Evolutionary conservation across 2,797 vertebrate species (phyloP), one percentile per base, ranked within the genome.

Genomic region (Mus spretus): DNA sequence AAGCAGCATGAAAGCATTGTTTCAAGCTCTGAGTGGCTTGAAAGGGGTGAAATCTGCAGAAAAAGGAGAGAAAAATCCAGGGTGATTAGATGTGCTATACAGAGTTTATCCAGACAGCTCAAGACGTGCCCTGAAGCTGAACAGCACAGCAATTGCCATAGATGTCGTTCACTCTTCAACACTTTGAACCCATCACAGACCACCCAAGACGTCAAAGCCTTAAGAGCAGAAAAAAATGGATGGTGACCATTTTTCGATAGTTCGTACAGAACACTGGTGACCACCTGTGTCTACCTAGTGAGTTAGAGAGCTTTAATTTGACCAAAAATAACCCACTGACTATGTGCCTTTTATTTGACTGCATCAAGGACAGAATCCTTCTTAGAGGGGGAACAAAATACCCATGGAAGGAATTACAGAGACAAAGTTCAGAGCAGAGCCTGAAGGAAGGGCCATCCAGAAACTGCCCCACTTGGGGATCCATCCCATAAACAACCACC

Each of bases 21-120:
- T 96, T 95, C 31, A 88, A 90, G 75, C 20, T 84, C 89, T 93
- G 81, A 97, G 90, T 28, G 47, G 55, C 65, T 44, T 77, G 22
- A 70, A 90, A 89, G 85, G 82, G 86, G 91, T 81, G 74, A 94
- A 92, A 86, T 77, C 17, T 77, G 40, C 15, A n/a, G 65, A 47
- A 37, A 24, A 24, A 8, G 11, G 37, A 53, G 26, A 11, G 4
- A 53, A 65, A 81, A 75, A 79, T 8, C 59, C 14, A 2, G 1
- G 20, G 57, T 40, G 75, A 93, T 44, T 50, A 92, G 47, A 90
- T 80, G 34, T 1, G 57, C 57, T 40, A 61, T 40, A 0, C 47
- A 79, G 55, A 50, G 9, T 91, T 92, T 92, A 82, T 86, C 31
- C 72, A 93, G 63, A 86, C 31, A 85, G 80, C 53, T 89, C 34